Evolutionary conservation across 2,888 invertebrate species (phyloP).

Genomic region (Neria commutata): DNA sequence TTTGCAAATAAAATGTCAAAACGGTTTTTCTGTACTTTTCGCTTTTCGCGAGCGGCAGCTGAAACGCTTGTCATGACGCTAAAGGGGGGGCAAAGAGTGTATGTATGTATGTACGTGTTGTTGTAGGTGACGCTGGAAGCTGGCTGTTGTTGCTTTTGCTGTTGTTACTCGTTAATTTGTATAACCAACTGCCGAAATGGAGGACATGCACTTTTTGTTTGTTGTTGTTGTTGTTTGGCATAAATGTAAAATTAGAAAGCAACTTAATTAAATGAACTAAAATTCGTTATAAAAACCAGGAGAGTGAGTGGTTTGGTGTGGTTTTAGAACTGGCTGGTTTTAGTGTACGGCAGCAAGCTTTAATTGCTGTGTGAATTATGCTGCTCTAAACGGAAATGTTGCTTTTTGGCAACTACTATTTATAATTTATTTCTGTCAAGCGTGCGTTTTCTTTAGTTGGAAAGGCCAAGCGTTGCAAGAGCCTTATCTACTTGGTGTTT

Average conservation of each 20-base stretch:
- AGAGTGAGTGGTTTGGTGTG: not conserved
- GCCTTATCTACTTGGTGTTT: no score
- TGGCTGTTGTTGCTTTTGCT: constrained; percentile 1
- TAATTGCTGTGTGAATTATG: no score
- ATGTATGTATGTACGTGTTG: not conserved
- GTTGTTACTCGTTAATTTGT: constrained; percentile 8
- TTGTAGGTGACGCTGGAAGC: constrained; percentile 12
- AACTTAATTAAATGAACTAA: not conserved
- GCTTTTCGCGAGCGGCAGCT: no score
- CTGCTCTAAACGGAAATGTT: no score
- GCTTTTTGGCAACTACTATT: no score
- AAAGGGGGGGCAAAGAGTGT: constrained; percentile 1
- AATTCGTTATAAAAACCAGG: no score
- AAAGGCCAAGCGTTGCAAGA: no score
- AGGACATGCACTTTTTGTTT: constrained; percentile 31
- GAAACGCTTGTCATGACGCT: not conserved
- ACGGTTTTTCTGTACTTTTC: not conserved
- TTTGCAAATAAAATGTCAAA: not conserved
- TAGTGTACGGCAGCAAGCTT: no score
- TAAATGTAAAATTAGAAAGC: not conserved
- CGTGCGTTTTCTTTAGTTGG: no score
- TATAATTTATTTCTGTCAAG: no score
- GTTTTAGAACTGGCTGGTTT: no score
- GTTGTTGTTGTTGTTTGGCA: constrained; percentile 2
- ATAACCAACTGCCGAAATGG: constrained; percentile 31